Base-by-base conservation (phyloP, 64 coral and sea anemone genomes). In the Acropora tenuis region DNA sequence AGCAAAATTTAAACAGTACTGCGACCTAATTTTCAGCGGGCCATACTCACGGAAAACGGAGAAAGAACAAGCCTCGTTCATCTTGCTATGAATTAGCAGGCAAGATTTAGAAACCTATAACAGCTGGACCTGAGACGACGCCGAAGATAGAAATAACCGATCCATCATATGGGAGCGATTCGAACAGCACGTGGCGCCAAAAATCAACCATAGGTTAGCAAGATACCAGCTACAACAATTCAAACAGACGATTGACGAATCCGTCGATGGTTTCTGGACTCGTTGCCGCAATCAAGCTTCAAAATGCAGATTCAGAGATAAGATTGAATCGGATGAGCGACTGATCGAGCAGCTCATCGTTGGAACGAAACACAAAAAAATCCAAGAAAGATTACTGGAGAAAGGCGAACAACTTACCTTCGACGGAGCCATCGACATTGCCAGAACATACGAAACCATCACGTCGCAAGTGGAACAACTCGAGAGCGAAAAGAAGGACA, bases 391-490 rank as follows among this genome's bases (percentile, higher is more conserved):
- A 45, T 65, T 90, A 78, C 47, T 50, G 8, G 49, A 83, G 78
- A 76, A 90, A 69, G 88, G 89, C 1, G 75, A 87, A n/a, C 44
- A 57, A 8, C 53, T 90, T 58, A 90, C 74, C 7, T 82, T 95
- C 46, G 76, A 95, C 55, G 40, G 87, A 61, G 93, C 83, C 15
- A 90, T 87, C 50, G 82, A 90, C 50, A 41, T 85, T 71, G 75
- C 78, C 8, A 85, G 79, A 82, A 94, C 92, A 75, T 94, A 90
- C 48, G 74, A 94, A 90, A 81, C 88, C 16, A 95, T 82, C 69
- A 5, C 78, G 13, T 63, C 88, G 0, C 88, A 90, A 50, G 8
- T 90, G 5, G 82, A 80, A 9, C 75, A 94, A 44, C 44, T 90
- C 40, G 45, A 87, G 41, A 3, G 48, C 48, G 46, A 79, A 47